Evolutionary conservation across 2,888 invertebrate genomes (phyloP), one percentile per base, ranked within the genome.

Genomic region (Drosophila formosana): DNA sequence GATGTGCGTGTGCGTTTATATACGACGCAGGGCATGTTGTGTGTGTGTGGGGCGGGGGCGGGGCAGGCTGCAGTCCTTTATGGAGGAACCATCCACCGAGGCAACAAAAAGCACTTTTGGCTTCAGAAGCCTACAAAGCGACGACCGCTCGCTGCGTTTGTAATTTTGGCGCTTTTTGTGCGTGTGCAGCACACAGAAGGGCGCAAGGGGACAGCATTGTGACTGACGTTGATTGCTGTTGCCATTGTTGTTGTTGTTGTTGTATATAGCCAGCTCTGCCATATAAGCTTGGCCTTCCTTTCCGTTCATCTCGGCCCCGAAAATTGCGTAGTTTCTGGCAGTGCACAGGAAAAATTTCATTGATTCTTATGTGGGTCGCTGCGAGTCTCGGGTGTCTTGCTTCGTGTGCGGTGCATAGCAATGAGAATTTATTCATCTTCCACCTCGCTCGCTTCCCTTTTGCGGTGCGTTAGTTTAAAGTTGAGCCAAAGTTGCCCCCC

Each of bases 141-240:
- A 52, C 78, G 87, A 82, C 82, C 84, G 72, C 79, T 82, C 58
- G 87, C 89, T 87, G 88, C 90, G 89, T 89, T 86, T 82, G 86
- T 83, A 86, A 88, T 84, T 89, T 78, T 82, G 82, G 78, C 82
- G 87, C 87, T 86, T 88, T 76, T 79, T 88, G 86, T 82, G 80
- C 80, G 88, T 82, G 82, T 88, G 85, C 79, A 78, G 82, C 77
- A 64, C 74, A 28, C 61, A 28, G 30, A 41, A 34, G 26, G 28
- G n/a, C 26, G 4, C 30, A 47, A 32, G 43, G 68, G 51, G 18
- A 78, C 72, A 68, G 72, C 78, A 68, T 73, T 79, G 82, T 73
- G 78, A 83, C 67, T 86, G 86, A 82, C 86, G 83, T 80, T 68
- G 78, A 64, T 79, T 79, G 69, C 45, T 67, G 65, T 49, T 71